Base-by-base conservation (phyloP, 2,113 vertebrate species). In the Grammatotria lemairii region DNA sequence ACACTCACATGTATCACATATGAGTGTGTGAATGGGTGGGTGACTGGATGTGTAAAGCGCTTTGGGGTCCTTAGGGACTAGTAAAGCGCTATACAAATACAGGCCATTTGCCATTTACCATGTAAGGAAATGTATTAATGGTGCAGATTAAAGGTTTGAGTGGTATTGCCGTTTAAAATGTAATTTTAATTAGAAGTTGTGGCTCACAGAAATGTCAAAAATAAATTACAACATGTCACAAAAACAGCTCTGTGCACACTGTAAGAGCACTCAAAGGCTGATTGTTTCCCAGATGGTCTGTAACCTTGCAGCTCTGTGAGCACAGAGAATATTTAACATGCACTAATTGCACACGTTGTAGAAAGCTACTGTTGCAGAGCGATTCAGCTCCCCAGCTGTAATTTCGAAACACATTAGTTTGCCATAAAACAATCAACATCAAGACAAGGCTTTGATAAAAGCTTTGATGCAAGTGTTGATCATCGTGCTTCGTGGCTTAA, bases 11-110 rank as follows among this genome's bases (percentile, higher is more conserved):
- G 55, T 58, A 8, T 5, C 2, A 28, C 55, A 58, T 58, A 0
- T 58, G 55, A 1, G 55, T 58, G 23, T 28, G 55, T 57, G 26
- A 58, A 58, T 58, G 14, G 26, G 26, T 58, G 26, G 26, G 4
- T 57, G 12, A 57, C 57, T 58, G 57, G 57, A 17, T 31, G 57
- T 58, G 57, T 5, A 5, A 2, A 31, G 57, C 0, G 0, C 26
- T 58, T 58, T 31, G 26, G 55, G 57, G 26, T 58, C 26, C 57
- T 31, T 31, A 17, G 26, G 0, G 8, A 58, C 57, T 58, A 58
- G 57, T 31, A 9, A 9, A 58, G 55, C 4, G 0, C 54, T 26
- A 3, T 57, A 26, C 0, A 57, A 57, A 8, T 57, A 26, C 23
- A 14, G 12, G 23, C 54, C 54, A 57, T 57, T 57, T 51, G 19